Evolutionary conservation across 2,797 vertebrate species (phyloP).

Genomic region (Tinamus major): DNA sequence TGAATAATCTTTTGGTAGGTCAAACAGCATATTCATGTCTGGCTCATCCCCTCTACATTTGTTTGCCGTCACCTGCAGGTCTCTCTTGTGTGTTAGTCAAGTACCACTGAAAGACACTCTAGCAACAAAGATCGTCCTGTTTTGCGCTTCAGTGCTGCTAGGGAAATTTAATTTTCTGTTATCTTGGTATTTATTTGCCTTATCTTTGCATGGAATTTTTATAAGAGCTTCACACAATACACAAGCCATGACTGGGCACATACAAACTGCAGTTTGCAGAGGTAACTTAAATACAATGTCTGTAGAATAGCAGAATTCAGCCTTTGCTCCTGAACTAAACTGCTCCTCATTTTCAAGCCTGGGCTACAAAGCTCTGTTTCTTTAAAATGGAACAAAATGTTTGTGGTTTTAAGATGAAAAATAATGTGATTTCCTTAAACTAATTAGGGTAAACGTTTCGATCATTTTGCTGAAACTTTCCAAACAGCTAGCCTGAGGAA

Average conservation of each 20-base stretch:
- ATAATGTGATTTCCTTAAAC: slow-evolving; percentile 16
- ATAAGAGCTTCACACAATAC: neutral
- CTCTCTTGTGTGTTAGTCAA: neutral
- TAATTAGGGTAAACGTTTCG: slow-evolving; percentile 51
- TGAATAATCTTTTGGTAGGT: neutral
- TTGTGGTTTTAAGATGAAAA: slow-evolving; percentile 29
- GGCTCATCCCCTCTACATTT: neutral
- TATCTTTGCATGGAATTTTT: neutral
- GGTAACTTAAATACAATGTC: neutral
- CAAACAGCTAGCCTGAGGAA: slow-evolving; percentile 30
- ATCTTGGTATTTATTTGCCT: neutral
- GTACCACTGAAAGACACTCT: neutral
- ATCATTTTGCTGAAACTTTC: slow-evolving; percentile 10
- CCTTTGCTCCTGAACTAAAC: neutral
- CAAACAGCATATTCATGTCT: neutral
- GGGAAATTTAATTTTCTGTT: neutral
- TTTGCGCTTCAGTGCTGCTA: neutral
- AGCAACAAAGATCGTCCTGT: neutral
- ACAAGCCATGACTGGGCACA: neutral
- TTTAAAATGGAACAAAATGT: neutral
- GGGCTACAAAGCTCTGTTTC: neutral
- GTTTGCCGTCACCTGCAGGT: neutral
- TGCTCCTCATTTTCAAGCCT: neutral
- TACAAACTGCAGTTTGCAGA: neutral
- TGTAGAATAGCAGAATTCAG: neutral